Base-by-base conservation (phyloP, 2,113 vertebrate genomes). In the Megalops atlanticus region DNA sequence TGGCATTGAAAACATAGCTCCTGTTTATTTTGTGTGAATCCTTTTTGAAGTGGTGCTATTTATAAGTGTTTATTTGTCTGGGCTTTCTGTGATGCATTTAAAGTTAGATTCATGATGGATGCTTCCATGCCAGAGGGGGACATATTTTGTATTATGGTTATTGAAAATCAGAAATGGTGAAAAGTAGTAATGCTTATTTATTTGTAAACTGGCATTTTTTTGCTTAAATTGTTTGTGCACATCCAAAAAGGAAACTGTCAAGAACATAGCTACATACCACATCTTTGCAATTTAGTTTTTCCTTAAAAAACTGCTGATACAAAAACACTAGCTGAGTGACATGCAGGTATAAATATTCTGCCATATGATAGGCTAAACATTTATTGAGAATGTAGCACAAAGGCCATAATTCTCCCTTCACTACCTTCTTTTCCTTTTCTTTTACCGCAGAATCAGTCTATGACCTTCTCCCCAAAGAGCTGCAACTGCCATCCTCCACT, bases 401-500 rank as follows among this genome's bases (percentile, higher is more conserved):
- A n/a, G n/a, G n/a, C n/a, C n/a, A n/a, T n/a, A n/a, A n/a, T n/a
- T n/a, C n/a, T n/a, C n/a, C n/a, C 54, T 0, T 6, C 39, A 11
- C 74, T 52, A 18, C 40, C 21, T 74, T 47, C 31, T 58, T 75
- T 2, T 27, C 5, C 27, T 64, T 41, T n/a, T 81, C 36, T 84
- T 58, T 27, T 0, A 80, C 91, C 83, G 77, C 92, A 99, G 97
- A 99, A 93, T 99, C 98, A 83, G 97, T 99, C 94, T 99, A 99
- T 99, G 98, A 99, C 95, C 97, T 99, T 94, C 97, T 99, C 93
- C 98, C 98, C 89, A 98, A 98, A 95, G 97, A 98, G 94, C 95
- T 99, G 89, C 98, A 98, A 93, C 95, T 99, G 87, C 95, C 97
- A 83, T 92, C 95, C 89, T 93, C 95, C 91, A 92, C 93, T 89